A percentile compares a stretch with the other conserved stretches of the same genome.
phyloP scores from a whole-genome alignment of 2,113 vertebrate genomes.

The Dolichallabes microphthalmus region DNA sequence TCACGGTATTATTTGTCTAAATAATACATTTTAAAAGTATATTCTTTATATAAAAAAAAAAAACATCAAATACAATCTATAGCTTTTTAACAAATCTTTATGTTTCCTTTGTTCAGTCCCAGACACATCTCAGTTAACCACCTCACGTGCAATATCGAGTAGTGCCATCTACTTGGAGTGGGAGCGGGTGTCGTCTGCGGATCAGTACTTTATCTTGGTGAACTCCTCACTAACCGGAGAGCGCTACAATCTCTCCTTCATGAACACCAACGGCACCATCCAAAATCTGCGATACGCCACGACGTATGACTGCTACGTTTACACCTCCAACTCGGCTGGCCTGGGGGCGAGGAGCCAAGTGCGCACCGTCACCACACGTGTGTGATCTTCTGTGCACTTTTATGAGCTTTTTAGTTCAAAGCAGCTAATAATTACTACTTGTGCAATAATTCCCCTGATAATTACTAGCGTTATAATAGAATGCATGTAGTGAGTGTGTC shows the following conservation, averaged over 20 bases:
- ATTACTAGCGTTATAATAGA: too few species aligned
- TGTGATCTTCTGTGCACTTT: conserved; percentile 46
- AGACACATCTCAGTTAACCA: conserved; percentile 62
- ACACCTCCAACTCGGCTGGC: conserved; percentile 67
- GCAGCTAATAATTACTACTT: too few species aligned
- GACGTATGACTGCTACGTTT: conserved; percentile 66
- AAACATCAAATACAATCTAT: conserved; percentile 16
- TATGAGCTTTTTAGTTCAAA: background rate
- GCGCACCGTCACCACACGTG: conserved; percentile 69
- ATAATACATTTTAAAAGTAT: background rate
- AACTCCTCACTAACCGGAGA: conserved; percentile 23
- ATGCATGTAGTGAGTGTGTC: background rate
- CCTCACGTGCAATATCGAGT: conserved; percentile 59
- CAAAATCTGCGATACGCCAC: conserved; percentile 58
- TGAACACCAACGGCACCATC: conserved; percentile 46
- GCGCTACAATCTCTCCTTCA: conserved; percentile 52
- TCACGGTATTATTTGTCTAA: background rate
- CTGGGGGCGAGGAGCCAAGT: conserved; percentile 63
- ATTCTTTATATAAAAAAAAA: background rate
- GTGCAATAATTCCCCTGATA: too few species aligned
- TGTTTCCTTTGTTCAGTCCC: conserved; percentile 59
- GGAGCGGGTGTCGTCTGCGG: conserved; percentile 58
- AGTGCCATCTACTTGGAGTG: conserved; percentile 63
- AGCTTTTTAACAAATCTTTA: conserved; percentile 15
- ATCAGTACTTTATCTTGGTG: conserved; percentile 62